A percentile compares a stretch with the other conserved stretches of the same genome.
Conservation (phyloP, 2,888 invertebrate species). For the Oxycera nigricornis region DNA sequence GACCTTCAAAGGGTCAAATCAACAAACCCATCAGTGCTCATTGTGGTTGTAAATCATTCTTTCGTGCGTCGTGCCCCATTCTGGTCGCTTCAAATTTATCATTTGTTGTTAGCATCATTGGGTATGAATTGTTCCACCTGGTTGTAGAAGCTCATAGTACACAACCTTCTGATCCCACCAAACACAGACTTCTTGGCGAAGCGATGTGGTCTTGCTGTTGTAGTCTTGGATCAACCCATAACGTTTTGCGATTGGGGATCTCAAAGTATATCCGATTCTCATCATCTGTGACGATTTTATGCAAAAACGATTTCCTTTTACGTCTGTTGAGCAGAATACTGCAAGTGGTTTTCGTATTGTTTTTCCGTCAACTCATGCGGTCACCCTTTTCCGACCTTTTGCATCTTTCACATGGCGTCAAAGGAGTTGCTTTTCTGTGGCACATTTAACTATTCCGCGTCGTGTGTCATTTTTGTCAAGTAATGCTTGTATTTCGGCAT, state of each 20-base stretch:
- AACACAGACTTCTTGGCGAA: background rate
- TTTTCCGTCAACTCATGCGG: background rate
- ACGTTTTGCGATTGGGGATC: background rate
- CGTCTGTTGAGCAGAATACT: no score
- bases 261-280: background rate
- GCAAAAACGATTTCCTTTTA: background rate
- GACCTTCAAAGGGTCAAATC: no score
- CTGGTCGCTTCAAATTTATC: no score
- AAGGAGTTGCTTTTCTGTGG: background rate
- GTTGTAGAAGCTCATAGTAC: no score
- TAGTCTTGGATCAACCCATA: background rate
- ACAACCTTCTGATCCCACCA: no score
- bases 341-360: no score
- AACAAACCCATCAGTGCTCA: no score
- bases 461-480: background rate
- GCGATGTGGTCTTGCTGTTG: background rate
- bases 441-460: background rate
- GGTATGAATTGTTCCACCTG: no score
- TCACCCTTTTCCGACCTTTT: background rate
- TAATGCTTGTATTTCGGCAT: background rate
- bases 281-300: background rate
- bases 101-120: no score
- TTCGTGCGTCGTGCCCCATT: no score
- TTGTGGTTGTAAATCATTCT: no score
- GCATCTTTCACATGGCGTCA: background rate